These are phyloP conservation scores for Macquaria australasica DNA, from an alignment of 2,113 vertebrate genomes.

Conservation along the genomic window DNA sequence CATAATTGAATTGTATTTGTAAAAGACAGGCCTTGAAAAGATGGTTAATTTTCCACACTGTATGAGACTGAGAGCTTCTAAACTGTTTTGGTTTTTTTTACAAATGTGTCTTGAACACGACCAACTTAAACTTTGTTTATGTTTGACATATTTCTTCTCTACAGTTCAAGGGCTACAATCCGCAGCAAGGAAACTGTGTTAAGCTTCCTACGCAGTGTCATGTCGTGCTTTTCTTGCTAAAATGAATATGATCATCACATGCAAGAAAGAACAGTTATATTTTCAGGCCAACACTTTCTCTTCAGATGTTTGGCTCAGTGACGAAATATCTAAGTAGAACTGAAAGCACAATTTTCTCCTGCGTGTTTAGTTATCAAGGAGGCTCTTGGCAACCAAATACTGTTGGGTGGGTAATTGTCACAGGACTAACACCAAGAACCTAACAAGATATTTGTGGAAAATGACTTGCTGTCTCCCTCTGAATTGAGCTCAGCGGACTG, in stretches of 20 bases:
- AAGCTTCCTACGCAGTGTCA: background rate
- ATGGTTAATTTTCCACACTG: constrained; percentile 12
- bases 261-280: constrained; percentile 16
- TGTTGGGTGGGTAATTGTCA: constrained; percentile 35
- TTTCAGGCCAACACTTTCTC: constrained; percentile 16
- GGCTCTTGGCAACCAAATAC: constrained; percentile 17
- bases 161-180: background rate
- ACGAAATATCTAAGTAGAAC: constrained; percentile 19
- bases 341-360: constrained; percentile 16
- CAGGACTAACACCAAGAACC: constrained; percentile 37
- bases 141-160: constrained; percentile 20
- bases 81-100: background rate
- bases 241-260: constrained; percentile 24
- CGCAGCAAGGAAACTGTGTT: background rate
- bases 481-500: constrained; percentile 31
- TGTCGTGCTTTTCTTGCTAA: constrained; percentile 21
- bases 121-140: background rate
- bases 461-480: constrained; percentile 47
- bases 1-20: constrained; percentile 47
- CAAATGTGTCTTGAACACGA: background rate
- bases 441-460: constrained; percentile 55
- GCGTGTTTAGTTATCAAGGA: constrained; percentile 18
- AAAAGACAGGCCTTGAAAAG: constrained; percentile 34
- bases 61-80: background rate
- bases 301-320: constrained; percentile 5